Conservation (phyloP, 2,797 vertebrate species). For the Streptopelia turtur region DNA sequence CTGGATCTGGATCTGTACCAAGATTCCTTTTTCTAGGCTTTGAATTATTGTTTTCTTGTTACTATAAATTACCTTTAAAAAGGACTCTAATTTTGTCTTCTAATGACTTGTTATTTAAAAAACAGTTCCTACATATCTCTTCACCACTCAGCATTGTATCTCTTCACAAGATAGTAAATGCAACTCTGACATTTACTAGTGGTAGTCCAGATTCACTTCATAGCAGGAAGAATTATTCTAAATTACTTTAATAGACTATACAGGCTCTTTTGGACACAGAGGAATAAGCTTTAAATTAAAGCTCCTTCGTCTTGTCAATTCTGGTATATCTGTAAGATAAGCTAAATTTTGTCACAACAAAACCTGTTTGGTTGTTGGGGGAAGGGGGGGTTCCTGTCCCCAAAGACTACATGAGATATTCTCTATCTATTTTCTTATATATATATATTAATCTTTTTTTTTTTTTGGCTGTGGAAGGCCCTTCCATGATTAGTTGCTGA, state of each 20-base stretch:
- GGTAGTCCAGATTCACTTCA: background rate
- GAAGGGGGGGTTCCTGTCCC: background rate
- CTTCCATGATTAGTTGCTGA: background rate
- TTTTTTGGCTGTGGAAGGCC: background rate
- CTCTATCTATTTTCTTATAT: too few relatives aligned
- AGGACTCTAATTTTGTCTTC: background rate
- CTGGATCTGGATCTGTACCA: background rate
- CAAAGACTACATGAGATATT: background rate
- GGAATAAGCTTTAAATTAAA: background rate
- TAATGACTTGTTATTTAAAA: background rate
- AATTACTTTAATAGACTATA: background rate
- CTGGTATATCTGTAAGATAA: background rate
- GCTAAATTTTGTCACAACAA: background rate
- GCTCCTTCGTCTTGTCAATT: background rate
- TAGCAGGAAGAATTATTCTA: background rate
- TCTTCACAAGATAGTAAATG: background rate
- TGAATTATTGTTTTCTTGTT: slow-evolving; percentile 26
- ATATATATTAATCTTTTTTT: too few relatives aligned
- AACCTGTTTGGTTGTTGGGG: background rate
- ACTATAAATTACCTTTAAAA: slow-evolving; percentile 4
- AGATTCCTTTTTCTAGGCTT: background rate
- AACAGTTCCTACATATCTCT: background rate
- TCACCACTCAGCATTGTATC: background rate
- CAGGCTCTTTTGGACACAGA: background rate
- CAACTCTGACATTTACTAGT: background rate